Evolutionary conservation across 1,140 invertebrate species (phyloP).

Genomic region (Zaprionus taronus): DNA sequence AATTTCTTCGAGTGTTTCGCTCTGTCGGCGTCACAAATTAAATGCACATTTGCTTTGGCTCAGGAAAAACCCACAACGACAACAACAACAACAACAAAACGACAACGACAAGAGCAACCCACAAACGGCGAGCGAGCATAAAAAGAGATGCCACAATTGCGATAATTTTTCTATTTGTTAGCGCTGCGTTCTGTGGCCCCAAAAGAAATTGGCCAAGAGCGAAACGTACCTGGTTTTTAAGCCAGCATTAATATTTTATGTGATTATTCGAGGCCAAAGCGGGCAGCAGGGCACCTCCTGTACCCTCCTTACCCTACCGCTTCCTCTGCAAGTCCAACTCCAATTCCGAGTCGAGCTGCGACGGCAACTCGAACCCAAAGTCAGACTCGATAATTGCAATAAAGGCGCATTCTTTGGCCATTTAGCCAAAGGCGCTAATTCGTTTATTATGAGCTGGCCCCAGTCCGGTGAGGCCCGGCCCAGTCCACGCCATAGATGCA

Average conservation of each 20-base stretch:
- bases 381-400: slow-evolving; percentile 79
- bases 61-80: slow-evolving; percentile 55
- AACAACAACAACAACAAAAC: not conserved
- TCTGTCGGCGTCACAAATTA: slow-evolving; percentile 68
- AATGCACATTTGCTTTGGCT: slow-evolving; percentile 73
- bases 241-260: slow-evolving; percentile 79
- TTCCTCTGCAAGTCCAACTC: slow-evolving; percentile 1
- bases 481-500: slow-evolving; percentile 43
- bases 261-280: slow-evolving; percentile 69
- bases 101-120: slow-evolving; percentile 24
- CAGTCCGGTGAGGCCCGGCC: not conserved
- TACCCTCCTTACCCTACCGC: slow-evolving; percentile 16
- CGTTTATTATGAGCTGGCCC: slow-evolving; percentile 70
- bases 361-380: slow-evolving; percentile 8
- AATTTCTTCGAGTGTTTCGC: slow-evolving; percentile 45
- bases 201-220: slow-evolving; percentile 80
- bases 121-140: slow-evolving; percentile 39
- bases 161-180: slow-evolving; percentile 84
- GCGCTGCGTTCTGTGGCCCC: slow-evolving; percentile 73
- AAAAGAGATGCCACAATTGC: slow-evolving; percentile 81
- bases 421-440: slow-evolving; percentile 81
- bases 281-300: slow-evolving; percentile 28
- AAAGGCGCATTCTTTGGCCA: slow-evolving; percentile 77
- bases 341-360: slow-evolving; percentile 28
- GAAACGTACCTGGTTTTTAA: slow-evolving; percentile 57